Conservation (phyloP, 2,888 invertebrate species). For the Netelia virgata region DNA sequence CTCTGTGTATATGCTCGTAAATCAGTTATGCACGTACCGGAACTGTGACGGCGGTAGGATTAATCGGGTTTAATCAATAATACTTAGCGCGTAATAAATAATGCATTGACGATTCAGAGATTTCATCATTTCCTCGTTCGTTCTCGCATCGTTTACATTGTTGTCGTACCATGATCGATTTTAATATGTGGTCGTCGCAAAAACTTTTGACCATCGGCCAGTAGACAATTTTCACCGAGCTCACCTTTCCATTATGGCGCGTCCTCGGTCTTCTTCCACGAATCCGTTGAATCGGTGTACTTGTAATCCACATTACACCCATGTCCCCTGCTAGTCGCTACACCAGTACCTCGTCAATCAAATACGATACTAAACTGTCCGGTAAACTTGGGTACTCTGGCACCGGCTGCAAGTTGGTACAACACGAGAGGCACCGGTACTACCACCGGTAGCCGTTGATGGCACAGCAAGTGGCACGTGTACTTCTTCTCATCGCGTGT, state of each 20-base stretch:
- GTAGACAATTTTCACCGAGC: slow-evolving; percentile 29
- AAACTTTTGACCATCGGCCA: slow-evolving; percentile 32
- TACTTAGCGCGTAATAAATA: slow-evolving; percentile 44
- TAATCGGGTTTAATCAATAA: slow-evolving; percentile 43
- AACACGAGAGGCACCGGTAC: slow-evolving; percentile 38
- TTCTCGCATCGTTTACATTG: slow-evolving; percentile 25
- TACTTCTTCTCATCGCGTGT: slow-evolving; percentile 64
- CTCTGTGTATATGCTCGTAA: background rate
- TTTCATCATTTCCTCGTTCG: slow-evolving; percentile 45
- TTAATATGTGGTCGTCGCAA: background rate
- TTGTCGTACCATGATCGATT: background rate
- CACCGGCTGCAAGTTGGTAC: slow-evolving; percentile 60
- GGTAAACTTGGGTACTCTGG: slow-evolving; percentile 60
- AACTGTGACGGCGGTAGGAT: slow-evolving; percentile 20
- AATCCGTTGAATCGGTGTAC: background rate
- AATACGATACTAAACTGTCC: slow-evolving; percentile 64
- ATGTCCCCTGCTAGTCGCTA: slow-evolving; percentile 42
- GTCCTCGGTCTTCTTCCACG: background rate
- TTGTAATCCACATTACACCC: slow-evolving; percentile 55
- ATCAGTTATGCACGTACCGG: background rate
- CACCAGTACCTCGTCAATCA: slow-evolving; percentile 66
- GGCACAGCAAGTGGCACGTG: slow-evolving; percentile 46
- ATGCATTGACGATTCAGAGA: slow-evolving; percentile 16
- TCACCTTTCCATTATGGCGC: background rate
- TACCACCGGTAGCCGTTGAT: slow-evolving; percentile 3